Percentiles rank a stretch among this genome's conserved stretches.
Conservation (phyloP, 2,113 vertebrate genomes). For the Ptilorrhoa leucosticta region DNA sequence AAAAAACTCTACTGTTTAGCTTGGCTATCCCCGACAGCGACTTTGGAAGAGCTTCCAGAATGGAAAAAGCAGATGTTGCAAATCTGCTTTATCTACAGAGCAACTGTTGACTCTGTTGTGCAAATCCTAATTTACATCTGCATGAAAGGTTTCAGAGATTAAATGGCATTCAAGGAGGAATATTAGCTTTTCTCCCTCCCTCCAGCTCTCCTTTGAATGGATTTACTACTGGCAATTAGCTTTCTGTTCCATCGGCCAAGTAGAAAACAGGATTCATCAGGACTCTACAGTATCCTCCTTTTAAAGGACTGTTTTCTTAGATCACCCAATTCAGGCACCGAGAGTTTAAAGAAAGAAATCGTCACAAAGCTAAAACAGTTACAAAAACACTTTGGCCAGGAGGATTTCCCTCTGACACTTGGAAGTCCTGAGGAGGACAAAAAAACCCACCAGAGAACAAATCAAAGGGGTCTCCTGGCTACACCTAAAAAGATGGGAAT, state of each 20-base stretch:
- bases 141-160: constrained; percentile 65
- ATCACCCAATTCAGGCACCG: constrained; percentile 30
- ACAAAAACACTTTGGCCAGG: constrained; percentile 2
- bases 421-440: neutral
- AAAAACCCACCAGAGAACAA: neutral
- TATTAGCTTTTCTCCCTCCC: constrained; percentile 65
- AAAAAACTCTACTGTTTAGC: constrained; percentile 20
- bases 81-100: constrained; percentile 58
- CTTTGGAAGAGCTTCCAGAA: constrained; percentile 47
- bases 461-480: neutral
- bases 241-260: constrained; percentile 66
- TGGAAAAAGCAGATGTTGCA: constrained; percentile 70
- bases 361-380: constrained; percentile 31
- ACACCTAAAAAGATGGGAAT: neutral
- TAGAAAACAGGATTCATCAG: constrained; percentile 68
- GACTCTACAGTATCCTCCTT: constrained; percentile 57
- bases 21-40: neutral
- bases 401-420: constrained; percentile 10
- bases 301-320: constrained; percentile 56
- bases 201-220: constrained; percentile 57
- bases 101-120: constrained; percentile 66
- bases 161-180: constrained; percentile 67
- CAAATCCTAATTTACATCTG: constrained; percentile 69
- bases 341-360: constrained; percentile 33
- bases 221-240: constrained; percentile 67